Evolutionary conservation across 2,113 vertebrate species (phyloP).

Genomic region (Cryptomyrus ogoouensis): DNA sequence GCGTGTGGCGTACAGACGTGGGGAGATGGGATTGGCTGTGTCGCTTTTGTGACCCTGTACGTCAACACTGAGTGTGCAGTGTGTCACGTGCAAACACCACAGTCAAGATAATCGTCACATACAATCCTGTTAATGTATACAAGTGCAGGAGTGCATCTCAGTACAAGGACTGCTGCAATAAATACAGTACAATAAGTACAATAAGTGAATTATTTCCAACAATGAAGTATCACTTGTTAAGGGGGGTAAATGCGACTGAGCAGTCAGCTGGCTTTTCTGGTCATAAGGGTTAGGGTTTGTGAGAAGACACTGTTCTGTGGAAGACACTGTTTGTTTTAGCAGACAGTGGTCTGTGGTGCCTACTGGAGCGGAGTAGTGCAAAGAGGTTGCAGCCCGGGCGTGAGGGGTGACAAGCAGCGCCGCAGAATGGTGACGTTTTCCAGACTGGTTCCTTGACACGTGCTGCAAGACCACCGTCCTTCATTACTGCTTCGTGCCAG

Average conservation of each 20-base stretch:
- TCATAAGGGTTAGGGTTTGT: neutral
- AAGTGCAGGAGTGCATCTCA: neutral
- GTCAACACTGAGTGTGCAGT: neutral
- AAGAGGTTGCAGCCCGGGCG: neutral
- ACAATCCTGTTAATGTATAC: neutral
- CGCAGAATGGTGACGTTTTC: neutral
- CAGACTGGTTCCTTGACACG: neutral
- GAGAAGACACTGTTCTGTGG: neutral
- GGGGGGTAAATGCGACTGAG: neutral
- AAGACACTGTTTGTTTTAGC: neutral
- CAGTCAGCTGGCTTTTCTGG: neutral
- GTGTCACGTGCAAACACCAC: neutral
- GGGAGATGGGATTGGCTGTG: neutral
- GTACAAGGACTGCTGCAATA: neutral
- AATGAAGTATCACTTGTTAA: neutral
- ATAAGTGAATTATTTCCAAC: neutral
- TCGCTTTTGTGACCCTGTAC: neutral
- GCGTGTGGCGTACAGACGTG: neutral
- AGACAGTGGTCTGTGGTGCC: neutral
- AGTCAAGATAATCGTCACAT: neutral
- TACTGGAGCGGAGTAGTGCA: neutral
- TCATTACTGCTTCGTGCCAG: neutral
- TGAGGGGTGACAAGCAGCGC: neutral
- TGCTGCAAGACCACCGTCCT: neutral
- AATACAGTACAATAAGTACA: neutral